phyloP scores from a whole-genome alignment of 2,797 vertebrate species.

The Anguilla obscura region DNA sequence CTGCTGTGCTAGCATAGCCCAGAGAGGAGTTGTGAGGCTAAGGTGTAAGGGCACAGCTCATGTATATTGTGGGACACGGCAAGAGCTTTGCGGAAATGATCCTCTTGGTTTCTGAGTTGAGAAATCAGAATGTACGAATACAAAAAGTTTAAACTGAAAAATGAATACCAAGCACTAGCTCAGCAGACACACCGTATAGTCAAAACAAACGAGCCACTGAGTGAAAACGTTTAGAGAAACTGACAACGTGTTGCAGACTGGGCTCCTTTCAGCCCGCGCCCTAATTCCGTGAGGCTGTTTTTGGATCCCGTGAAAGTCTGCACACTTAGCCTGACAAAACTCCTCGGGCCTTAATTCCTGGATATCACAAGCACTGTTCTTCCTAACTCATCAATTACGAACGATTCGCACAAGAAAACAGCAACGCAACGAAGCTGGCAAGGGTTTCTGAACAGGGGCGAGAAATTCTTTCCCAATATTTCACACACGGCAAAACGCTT shows the following conservation, averaged over 20 bases:
- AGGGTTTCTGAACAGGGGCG: no score
- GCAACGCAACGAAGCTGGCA: no score
- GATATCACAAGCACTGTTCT: not conserved
- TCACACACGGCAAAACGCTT: not conserved
- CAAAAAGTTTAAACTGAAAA: not conserved
- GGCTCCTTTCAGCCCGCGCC: no score
- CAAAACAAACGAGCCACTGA: not conserved
- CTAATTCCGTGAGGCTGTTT: not conserved
- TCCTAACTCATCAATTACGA: not conserved
- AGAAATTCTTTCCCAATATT: no score
- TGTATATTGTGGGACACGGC: not conserved
- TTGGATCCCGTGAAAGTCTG: not conserved
- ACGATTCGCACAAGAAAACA: not conserved
- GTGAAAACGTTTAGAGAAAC: not conserved
- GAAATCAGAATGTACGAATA: not conserved
- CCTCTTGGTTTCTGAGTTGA: not conserved
- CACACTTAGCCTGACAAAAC: not conserved
- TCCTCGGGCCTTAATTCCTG: not conserved
- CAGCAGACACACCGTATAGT: not conserved
- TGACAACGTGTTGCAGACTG: not conserved
- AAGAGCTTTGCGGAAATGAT: not conserved
- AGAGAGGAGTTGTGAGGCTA: not conserved
- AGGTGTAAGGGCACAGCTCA: not conserved
- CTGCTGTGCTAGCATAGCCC: not conserved
- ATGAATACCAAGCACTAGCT: not conserved